These are phyloP conservation scores for Tiliqua scincoides DNA, from an alignment of 2,113 vertebrate species.

Conservation along the genomic window DNA sequence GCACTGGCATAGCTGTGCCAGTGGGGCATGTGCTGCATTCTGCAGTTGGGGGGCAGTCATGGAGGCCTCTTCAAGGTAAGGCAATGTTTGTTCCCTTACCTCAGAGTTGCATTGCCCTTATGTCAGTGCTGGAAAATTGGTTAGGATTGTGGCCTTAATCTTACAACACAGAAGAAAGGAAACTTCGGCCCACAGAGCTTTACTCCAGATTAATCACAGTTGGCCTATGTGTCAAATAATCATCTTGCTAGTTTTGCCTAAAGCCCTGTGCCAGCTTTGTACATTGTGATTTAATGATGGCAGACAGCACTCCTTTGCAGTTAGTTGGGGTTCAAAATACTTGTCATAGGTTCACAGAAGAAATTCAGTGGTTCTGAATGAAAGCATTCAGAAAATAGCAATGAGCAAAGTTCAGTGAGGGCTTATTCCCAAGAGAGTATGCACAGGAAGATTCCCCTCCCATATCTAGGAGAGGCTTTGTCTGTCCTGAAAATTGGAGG, in stretches of 20 bases:
- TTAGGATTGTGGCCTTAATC: too few species aligned
- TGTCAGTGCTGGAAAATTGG: too few species aligned
- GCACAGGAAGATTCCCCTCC: background rate
- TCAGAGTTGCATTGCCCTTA: too few species aligned
- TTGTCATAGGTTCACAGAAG: fast-evolving
- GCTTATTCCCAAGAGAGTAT: background rate
- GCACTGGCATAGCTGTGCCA: too few species aligned
- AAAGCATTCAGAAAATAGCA: background rate
- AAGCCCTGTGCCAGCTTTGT: background rate
- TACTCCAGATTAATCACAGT: background rate
- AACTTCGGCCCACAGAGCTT: background rate
- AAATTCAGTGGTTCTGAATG: background rate
- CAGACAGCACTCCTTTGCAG: background rate
- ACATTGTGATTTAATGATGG: background rate
- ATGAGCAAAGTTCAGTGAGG: background rate
- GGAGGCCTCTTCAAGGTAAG: too few species aligned
- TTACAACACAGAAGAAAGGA: background rate
- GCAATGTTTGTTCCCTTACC: too few species aligned
- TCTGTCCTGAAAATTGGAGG: too few species aligned
- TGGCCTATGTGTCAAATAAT: conserved; percentile 9
- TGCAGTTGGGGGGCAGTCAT: too few species aligned
- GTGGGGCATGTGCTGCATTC: too few species aligned
- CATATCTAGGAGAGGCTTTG: too few species aligned
- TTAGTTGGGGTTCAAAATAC: background rate
- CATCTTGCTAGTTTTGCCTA: background rate